Evolutionary conservation across 1,140 invertebrate species (phyloP), one percentile per base, ranked within the genome.

Genomic region (Eriocheir sinensis): DNA sequence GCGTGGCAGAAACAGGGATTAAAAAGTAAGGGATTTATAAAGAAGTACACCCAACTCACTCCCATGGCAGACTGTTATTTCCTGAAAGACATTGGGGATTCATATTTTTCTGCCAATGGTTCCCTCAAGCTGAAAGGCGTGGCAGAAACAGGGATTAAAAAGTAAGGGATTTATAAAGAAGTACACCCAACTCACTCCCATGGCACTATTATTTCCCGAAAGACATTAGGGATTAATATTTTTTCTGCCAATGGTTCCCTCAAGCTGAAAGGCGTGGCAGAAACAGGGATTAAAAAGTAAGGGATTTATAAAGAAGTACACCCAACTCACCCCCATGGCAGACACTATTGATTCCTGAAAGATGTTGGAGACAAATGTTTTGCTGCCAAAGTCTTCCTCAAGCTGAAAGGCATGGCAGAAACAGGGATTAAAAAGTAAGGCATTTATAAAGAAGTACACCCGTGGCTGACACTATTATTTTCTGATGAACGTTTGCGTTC

Each of bases 231-330:
- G 8, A 34, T 30, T 36, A n/a, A 8, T 81, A 4, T 36, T 8
- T 4, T 81, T 4, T 48, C 15, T 48, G 44, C 44, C 44, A 4
- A 48, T 48, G 15, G 4, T 48, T 15, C 44, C 44, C 44, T 15
- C 6, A 98, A 98, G 44, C 97, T 98, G 15, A 98, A 98, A 97
- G 97, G 97, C 83, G 96, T 96, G 81, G 95, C 96, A 92, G 98
- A 98, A 93, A 95, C 96, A 38, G 96, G 96, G 15, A 97, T 97
- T 32, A 97, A 97, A 96, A 98, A 97, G 97, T 97, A 96, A 96
- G 97, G 96, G 34, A 40, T 27, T 21, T 53, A 8, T 30, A 8
- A 4, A 8, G n/a, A 81, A 81, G 6, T 27, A 8, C 4, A n/a
- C 80, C 80, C 27, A 81, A 81, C n/a, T 27, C 27, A 81, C 3